These are phyloP conservation scores for Prunella himalayana DNA, from an alignment of 2,113 vertebrate species.

Conservation along the genomic window DNA sequence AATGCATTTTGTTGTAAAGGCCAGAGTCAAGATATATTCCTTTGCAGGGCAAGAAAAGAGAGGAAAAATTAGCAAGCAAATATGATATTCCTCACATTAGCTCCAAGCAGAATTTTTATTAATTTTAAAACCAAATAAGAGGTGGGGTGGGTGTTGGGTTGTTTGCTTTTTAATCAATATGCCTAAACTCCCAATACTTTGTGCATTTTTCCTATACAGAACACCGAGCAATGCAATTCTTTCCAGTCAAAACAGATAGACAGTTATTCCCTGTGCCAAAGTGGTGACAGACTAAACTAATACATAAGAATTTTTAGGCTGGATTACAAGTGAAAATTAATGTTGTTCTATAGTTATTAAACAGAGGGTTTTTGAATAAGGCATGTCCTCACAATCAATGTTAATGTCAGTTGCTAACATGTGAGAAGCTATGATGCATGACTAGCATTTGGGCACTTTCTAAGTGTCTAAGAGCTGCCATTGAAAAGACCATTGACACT, in stretches of 20 bases:
- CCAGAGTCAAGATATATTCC: not conserved
- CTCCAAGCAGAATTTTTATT: not conserved
- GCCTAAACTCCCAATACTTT: not conserved
- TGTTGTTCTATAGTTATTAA: not conserved
- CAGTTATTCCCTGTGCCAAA: not conserved
- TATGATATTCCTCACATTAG: not conserved
- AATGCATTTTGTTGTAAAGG: not conserved
- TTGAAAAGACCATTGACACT: not conserved
- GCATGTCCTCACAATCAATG: not conserved
- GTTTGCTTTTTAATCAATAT: not conserved
- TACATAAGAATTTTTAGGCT: not conserved
- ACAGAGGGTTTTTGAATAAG: not conserved
- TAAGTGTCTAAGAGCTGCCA: not conserved
- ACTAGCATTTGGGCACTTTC: not conserved
- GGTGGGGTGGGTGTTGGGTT: too few relatives aligned
- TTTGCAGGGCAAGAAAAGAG: not conserved
- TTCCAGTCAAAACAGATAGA: not conserved
- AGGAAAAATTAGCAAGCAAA: not conserved
- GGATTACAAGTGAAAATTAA: not conserved
- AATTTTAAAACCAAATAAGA: not conserved
- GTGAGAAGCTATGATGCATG: not conserved
- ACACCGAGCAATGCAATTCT: not conserved
- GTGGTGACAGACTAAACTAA: not conserved
- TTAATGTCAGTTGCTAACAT: not conserved
- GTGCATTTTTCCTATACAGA: not conserved